Percentiles rank a stretch among this genome's conserved stretches.
Conservation (phyloP, 2,113 vertebrate genomes). For the Boleophthalmus pectinirostris region DNA sequence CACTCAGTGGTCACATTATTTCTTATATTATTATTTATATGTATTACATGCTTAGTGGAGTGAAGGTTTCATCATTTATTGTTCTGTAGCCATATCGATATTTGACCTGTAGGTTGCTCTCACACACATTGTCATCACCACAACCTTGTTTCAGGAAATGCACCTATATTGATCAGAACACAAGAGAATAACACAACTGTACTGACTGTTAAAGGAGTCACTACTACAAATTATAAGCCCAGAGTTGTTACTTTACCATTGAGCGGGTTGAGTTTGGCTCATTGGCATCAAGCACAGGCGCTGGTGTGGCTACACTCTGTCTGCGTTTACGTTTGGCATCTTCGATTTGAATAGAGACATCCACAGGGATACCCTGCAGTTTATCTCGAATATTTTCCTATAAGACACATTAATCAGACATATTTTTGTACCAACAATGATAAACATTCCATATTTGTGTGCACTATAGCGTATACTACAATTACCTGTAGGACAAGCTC, state of each 20-base stretch:
- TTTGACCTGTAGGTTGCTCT: slow-evolving; percentile 86
- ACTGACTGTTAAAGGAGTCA: not conserved
- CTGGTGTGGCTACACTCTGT: slow-evolving; percentile 68
- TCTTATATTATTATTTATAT: not conserved
- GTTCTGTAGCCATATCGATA: slow-evolving; percentile 83
- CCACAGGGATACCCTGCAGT: slow-evolving; percentile 86
- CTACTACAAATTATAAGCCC: not conserved
- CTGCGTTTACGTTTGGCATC: slow-evolving; percentile 74
- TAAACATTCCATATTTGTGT: not conserved
- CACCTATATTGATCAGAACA: slow-evolving; percentile 71
- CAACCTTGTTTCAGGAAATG: slow-evolving; percentile 93
- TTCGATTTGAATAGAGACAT: slow-evolving; percentile 81
- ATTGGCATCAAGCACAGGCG: slow-evolving; percentile 84
- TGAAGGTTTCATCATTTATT: slow-evolving; percentile 76
- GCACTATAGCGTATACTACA: not conserved
- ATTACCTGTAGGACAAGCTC: slow-evolving; percentile 83
- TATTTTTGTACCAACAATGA: not conserved
- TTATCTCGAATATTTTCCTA: slow-evolving; percentile 91
- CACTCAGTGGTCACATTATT: not conserved
- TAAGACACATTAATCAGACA: not conserved
- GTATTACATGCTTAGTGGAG: slow-evolving; percentile 80
- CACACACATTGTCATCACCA: slow-evolving; percentile 84
- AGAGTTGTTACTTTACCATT: slow-evolving; percentile 67
- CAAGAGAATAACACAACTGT: not conserved
- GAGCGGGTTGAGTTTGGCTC: slow-evolving; percentile 65